phyloP scores from a whole-genome alignment of 1,140 invertebrate species.

The Apocrypta bakeri region DNA sequence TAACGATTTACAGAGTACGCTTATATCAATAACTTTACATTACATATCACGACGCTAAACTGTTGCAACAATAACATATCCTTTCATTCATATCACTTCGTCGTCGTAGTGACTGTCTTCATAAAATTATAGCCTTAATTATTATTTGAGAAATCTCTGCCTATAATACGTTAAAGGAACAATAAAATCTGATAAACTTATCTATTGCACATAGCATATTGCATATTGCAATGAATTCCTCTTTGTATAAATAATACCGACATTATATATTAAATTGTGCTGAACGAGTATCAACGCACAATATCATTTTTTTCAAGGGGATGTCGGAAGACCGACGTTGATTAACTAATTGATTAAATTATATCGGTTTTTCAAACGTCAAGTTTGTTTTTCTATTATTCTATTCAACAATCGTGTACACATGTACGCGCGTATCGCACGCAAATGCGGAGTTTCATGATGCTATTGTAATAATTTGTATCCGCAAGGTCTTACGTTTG shows the following conservation, averaged over 20 bases:
- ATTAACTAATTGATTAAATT: no score
- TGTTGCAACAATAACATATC: background rate
- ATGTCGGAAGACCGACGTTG: no score
- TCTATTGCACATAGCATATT: background rate
- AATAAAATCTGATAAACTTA: background rate
- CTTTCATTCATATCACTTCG: background rate
- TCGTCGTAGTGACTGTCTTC: background rate
- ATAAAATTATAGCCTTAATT: background rate
- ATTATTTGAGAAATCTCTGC: slow-evolving; percentile 9
- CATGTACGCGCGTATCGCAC: no score
- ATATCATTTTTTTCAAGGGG: no score
- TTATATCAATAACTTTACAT: background rate
- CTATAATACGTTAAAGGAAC: slow-evolving; percentile 10
- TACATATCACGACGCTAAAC: background rate
- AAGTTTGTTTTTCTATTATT: no score
- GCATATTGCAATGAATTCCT: background rate
- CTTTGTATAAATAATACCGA: no score
- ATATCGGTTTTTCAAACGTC: no score
- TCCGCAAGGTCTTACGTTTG: no score
- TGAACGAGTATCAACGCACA: no score
- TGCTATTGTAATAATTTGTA: no score
- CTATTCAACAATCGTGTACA: no score
- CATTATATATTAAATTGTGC: background rate
- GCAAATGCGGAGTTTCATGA: no score
- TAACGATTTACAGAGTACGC: slow-evolving; percentile 15